Percentiles rank a stretch among this genome's conserved stretches.
Evolutionary conservation across 2,113 vertebrate genomes (phyloP).

Genomic region (Actinemys pallida): DNA sequence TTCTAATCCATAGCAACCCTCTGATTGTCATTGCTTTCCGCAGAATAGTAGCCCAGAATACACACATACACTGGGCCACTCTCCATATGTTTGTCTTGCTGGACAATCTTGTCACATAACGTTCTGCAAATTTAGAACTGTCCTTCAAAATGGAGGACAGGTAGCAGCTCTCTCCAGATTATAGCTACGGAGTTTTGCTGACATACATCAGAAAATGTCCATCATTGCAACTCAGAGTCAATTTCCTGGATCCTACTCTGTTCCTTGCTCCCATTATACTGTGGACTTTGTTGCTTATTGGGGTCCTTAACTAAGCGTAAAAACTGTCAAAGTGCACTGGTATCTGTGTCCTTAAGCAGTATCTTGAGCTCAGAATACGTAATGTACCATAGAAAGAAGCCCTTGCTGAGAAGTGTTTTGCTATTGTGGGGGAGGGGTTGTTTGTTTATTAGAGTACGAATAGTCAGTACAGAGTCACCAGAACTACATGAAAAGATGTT

Average conservation of each 20-base stretch:
- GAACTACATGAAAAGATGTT: conserved; percentile 45
- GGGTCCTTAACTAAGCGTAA: neutral
- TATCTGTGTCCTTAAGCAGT: neutral
- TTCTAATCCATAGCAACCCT: conserved; percentile 24
- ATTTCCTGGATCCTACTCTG: neutral
- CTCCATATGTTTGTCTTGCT: neutral
- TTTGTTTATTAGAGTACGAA: conserved; percentile 51
- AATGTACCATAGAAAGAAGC: neutral
- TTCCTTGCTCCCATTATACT: neutral
- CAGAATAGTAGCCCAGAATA: neutral
- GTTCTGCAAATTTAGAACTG: neutral
- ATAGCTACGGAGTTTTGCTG: neutral
- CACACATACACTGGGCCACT: neutral
- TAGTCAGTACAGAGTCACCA: conserved; percentile 50
- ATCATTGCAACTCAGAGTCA: neutral
- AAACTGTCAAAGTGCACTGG: neutral
- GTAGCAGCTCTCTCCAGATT: neutral
- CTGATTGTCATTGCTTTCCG: neutral
- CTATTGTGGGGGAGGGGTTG: neutral
- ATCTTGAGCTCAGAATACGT: neutral
- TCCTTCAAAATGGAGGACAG: neutral
- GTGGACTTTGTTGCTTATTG: neutral
- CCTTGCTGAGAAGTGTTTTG: neutral
- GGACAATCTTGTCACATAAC: neutral
- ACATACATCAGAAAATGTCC: neutral